A percentile compares a stretch with the other conserved stretches of the same genome.
Conservation (phyloP, 2,797 vertebrate species). For the Smutsia gigantea region DNA sequence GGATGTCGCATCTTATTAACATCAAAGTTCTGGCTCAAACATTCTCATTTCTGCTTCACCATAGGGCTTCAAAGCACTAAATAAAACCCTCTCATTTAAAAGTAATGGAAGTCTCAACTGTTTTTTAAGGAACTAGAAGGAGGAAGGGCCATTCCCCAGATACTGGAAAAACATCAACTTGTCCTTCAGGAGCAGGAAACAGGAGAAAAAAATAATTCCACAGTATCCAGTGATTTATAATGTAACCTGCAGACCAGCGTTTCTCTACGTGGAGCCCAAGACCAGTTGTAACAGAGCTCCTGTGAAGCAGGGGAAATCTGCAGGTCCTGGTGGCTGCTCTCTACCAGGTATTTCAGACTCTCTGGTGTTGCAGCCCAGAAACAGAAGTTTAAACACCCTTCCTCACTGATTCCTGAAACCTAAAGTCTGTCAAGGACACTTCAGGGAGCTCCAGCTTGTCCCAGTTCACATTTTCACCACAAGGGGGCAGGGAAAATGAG, state of each 20-base stretch:
- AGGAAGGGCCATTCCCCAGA: background rate
- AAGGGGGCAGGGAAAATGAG: background rate
- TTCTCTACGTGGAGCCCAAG: background rate
- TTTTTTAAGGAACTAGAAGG: background rate
- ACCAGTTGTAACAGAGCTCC: no score
- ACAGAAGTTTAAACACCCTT: background rate
- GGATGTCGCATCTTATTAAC: background rate
- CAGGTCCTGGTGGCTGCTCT: fast-evolving
- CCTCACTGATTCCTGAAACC: fast-evolving
- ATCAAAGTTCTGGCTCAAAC: background rate
- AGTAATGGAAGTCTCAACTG: background rate
- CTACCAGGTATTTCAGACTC: background rate
- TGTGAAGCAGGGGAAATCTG: fast-evolving
- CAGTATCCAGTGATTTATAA: no score
- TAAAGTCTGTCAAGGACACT: fast-evolving
- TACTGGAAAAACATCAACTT: background rate
- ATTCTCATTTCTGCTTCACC: background rate
- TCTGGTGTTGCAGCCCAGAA: background rate
- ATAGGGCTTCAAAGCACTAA: background rate
- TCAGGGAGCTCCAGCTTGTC: fast-evolving
- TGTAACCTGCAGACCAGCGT: background rate
- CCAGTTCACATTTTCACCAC: background rate
- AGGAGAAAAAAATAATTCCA: background rate
- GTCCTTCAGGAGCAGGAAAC: background rate
- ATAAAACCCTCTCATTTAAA: background rate